Percentiles rank a stretch among this genome's conserved stretches.
Evolutionary conservation across 2,113 vertebrate species (phyloP).

Genomic region (Syngnathoides biaculeatus): DNA sequence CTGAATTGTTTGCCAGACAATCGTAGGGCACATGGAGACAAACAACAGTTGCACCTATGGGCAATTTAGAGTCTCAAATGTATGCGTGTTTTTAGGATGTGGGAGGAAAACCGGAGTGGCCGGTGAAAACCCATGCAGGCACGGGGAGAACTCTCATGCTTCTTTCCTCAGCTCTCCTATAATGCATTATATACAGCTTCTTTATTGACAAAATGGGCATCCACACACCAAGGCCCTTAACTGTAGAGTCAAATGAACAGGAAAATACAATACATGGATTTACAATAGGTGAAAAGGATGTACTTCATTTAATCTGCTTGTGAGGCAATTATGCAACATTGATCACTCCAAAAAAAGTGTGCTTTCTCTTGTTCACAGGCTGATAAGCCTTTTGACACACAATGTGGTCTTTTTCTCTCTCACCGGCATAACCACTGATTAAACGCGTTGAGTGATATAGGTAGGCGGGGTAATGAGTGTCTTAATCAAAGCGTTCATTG

Average conservation of each 20-base stretch:
- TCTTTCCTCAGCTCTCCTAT: conserved; percentile 23
- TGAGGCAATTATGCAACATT: conserved; percentile 54
- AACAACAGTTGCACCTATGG: no score
- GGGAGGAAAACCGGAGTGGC: no score
- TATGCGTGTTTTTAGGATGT: no score
- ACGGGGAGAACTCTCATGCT: neutral
- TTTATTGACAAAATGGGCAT: conserved; percentile 20
- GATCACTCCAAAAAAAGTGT: conserved; percentile 62
- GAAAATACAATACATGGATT: conserved; percentile 47
- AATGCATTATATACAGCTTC: conserved; percentile 4
- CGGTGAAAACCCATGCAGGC: no score
- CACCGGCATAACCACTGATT: conserved; percentile 37
- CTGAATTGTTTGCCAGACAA: no score
- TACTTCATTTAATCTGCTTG: conserved; percentile 41
- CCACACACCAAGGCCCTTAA: conserved; percentile 20
- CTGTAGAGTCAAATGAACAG: conserved; percentile 44
- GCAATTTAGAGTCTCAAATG: no score
- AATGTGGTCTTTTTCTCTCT: conserved; percentile 31
- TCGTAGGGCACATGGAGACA: no score
- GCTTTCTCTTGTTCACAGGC: conserved; percentile 43
- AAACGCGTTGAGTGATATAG: conserved; percentile 37
- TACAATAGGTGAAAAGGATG: conserved; percentile 56
- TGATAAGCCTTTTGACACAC: conserved; percentile 57
- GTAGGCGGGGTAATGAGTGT: conserved; percentile 27
- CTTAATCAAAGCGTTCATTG: conserved; percentile 67